These are phyloP conservation scores for Parasteatoda lunata DNA, from an alignment of 2,888 invertebrate genomes.

Conservation along the genomic window DNA sequence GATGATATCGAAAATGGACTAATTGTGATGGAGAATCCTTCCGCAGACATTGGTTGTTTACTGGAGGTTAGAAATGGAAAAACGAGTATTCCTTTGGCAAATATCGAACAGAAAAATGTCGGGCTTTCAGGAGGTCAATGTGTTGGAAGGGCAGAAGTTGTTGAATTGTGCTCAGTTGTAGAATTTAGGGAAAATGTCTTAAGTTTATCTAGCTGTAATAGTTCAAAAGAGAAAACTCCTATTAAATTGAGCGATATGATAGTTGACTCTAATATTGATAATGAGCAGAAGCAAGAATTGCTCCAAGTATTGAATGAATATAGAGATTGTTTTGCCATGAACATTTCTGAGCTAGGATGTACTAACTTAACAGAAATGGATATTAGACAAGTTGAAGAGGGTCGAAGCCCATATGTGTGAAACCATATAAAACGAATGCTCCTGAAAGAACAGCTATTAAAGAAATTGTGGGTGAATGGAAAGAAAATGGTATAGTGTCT, in stretches of 20 bases:
- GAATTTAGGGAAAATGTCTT: too few species aligned
- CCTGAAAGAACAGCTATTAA: neutral
- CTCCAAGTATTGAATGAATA: neutral
- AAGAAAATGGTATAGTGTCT: neutral
- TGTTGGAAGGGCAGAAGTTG: too few species aligned
- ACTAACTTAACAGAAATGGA: neutral
- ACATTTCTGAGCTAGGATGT: neutral
- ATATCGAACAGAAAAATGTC: too few species aligned
- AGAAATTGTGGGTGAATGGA: neutral
- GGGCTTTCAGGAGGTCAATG: too few species aligned
- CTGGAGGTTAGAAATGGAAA: too few species aligned
- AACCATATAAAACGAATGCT: neutral
- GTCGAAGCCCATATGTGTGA: neutral
- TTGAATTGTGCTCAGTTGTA: too few species aligned
- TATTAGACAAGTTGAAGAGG: neutral
- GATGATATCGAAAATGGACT: too few species aligned
- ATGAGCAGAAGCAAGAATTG: neutral
- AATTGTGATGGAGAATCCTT: too few species aligned
- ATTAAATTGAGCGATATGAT: neutral
- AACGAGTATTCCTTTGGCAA: too few species aligned
- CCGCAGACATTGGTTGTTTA: too few species aligned
- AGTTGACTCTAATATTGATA: neutral
- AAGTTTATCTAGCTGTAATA: neutral
- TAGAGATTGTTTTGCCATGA: neutral
- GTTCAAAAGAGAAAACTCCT: neutral